Evolutionary conservation across 2,113 vertebrate genomes (phyloP), one percentile per base, ranked within the genome.

Genomic region (Mustela nigripes): DNA sequence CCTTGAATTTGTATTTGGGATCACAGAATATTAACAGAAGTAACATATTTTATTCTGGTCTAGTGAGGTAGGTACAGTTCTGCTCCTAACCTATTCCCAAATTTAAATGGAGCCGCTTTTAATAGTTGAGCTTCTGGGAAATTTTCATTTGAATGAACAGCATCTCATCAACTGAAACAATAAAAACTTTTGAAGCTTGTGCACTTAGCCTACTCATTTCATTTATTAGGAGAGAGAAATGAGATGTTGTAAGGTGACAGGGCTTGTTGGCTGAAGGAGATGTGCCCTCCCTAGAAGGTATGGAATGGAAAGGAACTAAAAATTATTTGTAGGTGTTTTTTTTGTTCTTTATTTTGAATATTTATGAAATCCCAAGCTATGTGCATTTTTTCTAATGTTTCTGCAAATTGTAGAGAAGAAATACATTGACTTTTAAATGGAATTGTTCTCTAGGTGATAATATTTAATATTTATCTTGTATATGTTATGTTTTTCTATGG

Each of bases 381-480:
- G 58, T 36, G 14, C 8, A 89, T 67, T 58, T 81, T 19, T 65
- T 2, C 45, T 65, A 24, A 26, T 45, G 50, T 93, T 93, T 91
- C n/a, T 78, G 12, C 8, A 87, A 78, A 87, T 24, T 69, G 7
- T 48, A 81, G 11, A 93, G 45, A 18, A 58, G 22, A 1, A 48
- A 62, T 62, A 62, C 60, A 26, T 62, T 26, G 19, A 80, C 60
- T 26, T 36, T 91, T 87, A 26, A 65, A 78, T 67, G 48, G 33
- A 90, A 58, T 19, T 90, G 0, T 73, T 88, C 36, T 60, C 5
- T 63, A 28, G 31, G 4, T 86, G 15, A 71, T 85, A 83, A 92
- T 92, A 96, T 83, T 82, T 87, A 91, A 78, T 78, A 79, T 1
- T 79, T 80, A 81, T 31, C 62, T 53, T 90, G 33, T 69, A 84